Conservation (phyloP, 2,113 vertebrate genomes). For the Centropristis striata region DNA sequence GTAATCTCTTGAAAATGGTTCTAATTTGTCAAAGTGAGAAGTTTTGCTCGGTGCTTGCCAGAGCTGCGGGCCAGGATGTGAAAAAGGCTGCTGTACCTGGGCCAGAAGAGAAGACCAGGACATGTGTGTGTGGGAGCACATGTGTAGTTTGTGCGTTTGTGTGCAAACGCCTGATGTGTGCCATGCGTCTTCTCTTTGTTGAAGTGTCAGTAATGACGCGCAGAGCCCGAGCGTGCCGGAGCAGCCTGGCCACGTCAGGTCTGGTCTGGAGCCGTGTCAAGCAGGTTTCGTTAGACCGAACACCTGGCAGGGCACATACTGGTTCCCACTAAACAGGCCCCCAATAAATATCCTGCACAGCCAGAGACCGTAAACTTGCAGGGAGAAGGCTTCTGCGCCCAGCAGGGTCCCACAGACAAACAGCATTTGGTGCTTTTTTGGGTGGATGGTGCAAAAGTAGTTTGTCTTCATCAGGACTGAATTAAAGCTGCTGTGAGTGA, state of each 20-base stretch:
- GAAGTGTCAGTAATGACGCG: conserved; percentile 20
- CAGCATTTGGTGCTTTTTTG: conserved; percentile 80
- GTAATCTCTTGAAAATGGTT: conserved; percentile 78
- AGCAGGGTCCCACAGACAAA: conserved; percentile 74
- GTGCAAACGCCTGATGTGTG: neutral
- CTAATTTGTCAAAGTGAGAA: conserved; percentile 85
- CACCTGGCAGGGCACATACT: conserved; percentile 73
- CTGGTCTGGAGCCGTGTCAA: conserved; percentile 50
- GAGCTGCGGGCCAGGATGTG: conserved; percentile 65
- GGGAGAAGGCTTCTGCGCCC: conserved; percentile 72
- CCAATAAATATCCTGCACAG: conserved; percentile 85
- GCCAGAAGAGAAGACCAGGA: conserved; percentile 78
- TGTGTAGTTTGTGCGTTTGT: conserved; percentile 12
- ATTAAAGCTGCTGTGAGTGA: conserved; percentile 61
- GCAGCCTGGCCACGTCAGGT: conserved; percentile 23
- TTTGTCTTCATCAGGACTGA: conserved; percentile 72
- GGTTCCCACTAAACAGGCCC: conserved; percentile 73
- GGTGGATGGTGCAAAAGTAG: conserved; percentile 56
- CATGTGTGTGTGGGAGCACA: conserved; percentile 21
- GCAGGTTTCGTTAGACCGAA: conserved; percentile 62
- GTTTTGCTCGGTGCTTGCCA: conserved; percentile 70
- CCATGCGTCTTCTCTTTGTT: conserved; percentile 34
- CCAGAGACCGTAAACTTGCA: conserved; percentile 81
- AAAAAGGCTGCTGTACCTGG: conserved; percentile 61
- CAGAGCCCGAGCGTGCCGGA: conserved; percentile 25